Conservation (phyloP, 2,113 vertebrate species). For the Chionodraco myersi region DNA sequence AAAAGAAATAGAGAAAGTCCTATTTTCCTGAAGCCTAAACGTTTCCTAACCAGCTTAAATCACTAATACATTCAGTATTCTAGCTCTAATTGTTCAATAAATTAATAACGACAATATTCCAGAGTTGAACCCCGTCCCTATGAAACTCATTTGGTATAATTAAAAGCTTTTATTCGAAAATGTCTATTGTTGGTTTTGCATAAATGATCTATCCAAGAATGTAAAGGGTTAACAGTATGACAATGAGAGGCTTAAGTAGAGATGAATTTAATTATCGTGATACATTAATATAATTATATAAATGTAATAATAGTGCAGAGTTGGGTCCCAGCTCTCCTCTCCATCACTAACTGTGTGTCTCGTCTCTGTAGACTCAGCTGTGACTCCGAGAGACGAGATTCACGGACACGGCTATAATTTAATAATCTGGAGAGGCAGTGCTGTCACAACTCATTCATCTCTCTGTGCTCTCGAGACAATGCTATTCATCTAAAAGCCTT, state of each 20-base stretch:
- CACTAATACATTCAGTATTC: no score
- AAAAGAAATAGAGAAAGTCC: no score
- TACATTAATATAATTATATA: not conserved
- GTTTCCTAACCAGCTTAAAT: no score
- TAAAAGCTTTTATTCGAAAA: no score
- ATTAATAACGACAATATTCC: no score
- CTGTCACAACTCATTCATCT: slow-evolving; percentile 17
- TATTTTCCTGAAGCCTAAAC: no score
- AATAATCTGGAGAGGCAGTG: slow-evolving; percentile 28
- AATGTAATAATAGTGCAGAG: not conserved
- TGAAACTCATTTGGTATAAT: no score
- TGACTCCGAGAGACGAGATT: not conserved
- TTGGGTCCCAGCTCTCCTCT: not conserved
- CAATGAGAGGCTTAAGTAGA: not conserved
- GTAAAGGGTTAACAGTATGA: no score
- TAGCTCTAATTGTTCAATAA: no score
- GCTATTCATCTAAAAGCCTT: not conserved
- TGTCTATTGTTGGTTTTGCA: no score
- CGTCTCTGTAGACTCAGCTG: not conserved
- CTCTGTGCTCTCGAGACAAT: not conserved
- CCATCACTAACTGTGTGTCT: not conserved
- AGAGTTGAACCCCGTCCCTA: no score
- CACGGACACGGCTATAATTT: not conserved
- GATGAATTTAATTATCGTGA: not conserved
- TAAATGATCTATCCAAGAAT: no score